Conservation (phyloP, 2,888 invertebrate species). For the Physocephala rufipes region DNA sequence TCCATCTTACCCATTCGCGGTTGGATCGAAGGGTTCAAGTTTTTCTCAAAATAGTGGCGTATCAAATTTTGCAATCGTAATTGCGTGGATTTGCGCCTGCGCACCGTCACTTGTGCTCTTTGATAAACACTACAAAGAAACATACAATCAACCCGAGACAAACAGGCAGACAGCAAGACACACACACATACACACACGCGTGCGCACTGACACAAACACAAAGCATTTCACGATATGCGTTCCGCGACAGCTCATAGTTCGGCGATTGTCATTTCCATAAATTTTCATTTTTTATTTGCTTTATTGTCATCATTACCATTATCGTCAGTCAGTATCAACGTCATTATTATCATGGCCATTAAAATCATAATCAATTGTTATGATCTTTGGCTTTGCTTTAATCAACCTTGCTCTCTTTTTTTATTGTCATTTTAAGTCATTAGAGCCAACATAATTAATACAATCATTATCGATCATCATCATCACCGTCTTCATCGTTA, state of each 20-base stretch:
- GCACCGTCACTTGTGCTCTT: not conserved
- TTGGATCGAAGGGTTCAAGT: too few relatives aligned
- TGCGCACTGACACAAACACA: not conserved
- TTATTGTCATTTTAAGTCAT: not conserved
- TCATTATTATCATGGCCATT: slow-evolving; percentile 21
- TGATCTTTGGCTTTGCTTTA: not conserved
- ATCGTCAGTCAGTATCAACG: slow-evolving; percentile 44
- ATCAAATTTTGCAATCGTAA: not conserved
- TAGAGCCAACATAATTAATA: too few relatives aligned
- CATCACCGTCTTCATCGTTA: too few relatives aligned
- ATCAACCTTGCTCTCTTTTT: not conserved
- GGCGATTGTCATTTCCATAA: slow-evolving; percentile 20
- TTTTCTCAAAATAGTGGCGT: not conserved
- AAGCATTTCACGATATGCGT: not conserved
- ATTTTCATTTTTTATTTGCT: slow-evolving; percentile 22
- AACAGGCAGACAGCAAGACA: too few relatives aligned
- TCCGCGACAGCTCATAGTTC: not conserved
- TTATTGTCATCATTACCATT: not conserved
- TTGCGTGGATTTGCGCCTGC: not conserved
- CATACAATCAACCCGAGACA: too few relatives aligned
- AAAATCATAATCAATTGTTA: too few relatives aligned
- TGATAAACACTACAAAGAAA: not conserved
- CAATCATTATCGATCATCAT: too few relatives aligned
- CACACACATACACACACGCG: too few relatives aligned
- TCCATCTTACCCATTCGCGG: not conserved